Base-by-base conservation (phyloP, 2,888 invertebrate species). In the Trissolcus japonicus region DNA sequence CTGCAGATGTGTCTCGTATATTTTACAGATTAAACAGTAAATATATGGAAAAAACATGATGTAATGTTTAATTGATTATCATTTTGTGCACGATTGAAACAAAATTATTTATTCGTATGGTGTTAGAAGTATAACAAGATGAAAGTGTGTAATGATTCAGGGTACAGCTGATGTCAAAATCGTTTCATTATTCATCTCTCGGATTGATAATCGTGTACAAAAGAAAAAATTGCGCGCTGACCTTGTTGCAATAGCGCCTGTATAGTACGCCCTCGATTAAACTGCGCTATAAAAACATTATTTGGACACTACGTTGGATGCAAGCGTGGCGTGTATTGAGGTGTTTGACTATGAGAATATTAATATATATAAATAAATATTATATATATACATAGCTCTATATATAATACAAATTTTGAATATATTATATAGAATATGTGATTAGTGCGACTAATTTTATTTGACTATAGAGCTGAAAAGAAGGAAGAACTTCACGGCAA, bases 341-440 rank as follows among this genome's bases (percentile, higher is more conserved):
- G 66, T 79, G 81, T 87, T 82, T 83, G 82, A 81, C 81, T 83
- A 78, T 74, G 82, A 78, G 66, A 79, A 82, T 82, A 80, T 81
- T 83, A 82, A 82, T 81, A 82, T 83, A 80, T 80, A 81, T 74
- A 78, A 51, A 51, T 51, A 51, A 13, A 16, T 61, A 76, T 72
- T 51, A 51, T 51, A 51, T 77, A 74, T 59, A 80, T 76, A 80
- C 46, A 72, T 69, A 69, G 68, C 61, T 61, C 60, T 69, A 69
- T 61, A 69, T 46, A 71, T 40, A 46, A 67, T 71, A 74, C 57
- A 72, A 72, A 65, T 9, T 66, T 66, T 60, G 59, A 60, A 73
- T 73, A 73, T 59, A 56, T 63, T 68, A 78, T 60, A 66, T 48
- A 66, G 51, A 17, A 51, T 19, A 75, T 46, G 48, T 60, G 56